Evolutionary conservation across 2,797 vertebrate species (phyloP), one percentile per base, ranked within the genome.

Genomic region (Hippopotamyrus pictus): DNA sequence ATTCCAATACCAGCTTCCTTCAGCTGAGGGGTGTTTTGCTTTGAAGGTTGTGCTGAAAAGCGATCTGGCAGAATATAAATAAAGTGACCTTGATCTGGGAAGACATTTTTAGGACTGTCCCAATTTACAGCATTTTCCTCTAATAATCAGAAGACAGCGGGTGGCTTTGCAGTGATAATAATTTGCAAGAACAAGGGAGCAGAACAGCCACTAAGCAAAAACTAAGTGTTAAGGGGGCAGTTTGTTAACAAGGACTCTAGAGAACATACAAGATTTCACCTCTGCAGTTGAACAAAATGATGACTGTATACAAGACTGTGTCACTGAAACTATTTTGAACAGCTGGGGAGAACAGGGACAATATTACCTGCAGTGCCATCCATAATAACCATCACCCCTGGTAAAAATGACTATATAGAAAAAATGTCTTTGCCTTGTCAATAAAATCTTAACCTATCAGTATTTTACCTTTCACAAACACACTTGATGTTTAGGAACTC

Each of bases 71-170:
- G 76, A 82, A 82, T 82, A 82, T 46, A 82, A 46, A 82, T 82
- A 65, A 14, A 41, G 14, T 88, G 88, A 54, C 88, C 65, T 79
- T 79, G 46, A 53, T 88, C 76, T 65, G 22, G 6, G 19, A 41
- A 53, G 88, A 25, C 48, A 82, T 88, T 79, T 88, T 88, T 88
- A 88, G 65, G 25, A 29, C 25, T 82, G 88, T 54, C 88, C 88
- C 62, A 53, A 79, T 88, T 88, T 54, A 69, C 86, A 17, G 22
- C 86, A 69, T 48, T 65, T 59, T 48, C 22, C 37, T 65, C 19
- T 57, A 88, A 41, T 88, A 65, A 54, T 50, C 29, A 25, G 19
- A 46, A 88, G 59, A 69, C 17, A 25, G 14, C 9, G 11, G 12
- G 22, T 17, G 37, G 76, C 37, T 44, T 82, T 33, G 14, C 33